Percentiles rank a stretch among this genome's conserved stretches.
Conservation (phyloP, 35 echinoderm and acorn worm genomes). For the Eucidaris tribuloides region DNA sequence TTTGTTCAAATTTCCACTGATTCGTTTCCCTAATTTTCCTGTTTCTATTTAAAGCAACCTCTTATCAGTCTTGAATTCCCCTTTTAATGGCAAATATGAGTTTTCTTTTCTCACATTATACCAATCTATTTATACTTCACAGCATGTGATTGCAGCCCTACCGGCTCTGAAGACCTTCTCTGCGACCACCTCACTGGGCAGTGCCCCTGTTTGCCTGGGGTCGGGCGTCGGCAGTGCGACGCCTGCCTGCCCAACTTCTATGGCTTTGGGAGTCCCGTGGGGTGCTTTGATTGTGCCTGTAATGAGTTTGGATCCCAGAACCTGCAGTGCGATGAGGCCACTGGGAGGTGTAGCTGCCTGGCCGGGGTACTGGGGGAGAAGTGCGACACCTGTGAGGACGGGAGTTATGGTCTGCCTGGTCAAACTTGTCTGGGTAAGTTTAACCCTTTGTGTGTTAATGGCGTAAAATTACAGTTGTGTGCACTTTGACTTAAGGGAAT, state of each 20-base stretch:
- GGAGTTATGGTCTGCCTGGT: constrained; percentile 69
- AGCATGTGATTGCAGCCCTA: constrained; percentile 76
- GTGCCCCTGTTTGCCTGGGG: constrained; percentile 79
- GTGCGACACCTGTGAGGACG: constrained; percentile 67
- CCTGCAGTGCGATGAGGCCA: constrained; percentile 63
- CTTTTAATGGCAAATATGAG: too few species aligned
- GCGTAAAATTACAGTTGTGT: too few species aligned
- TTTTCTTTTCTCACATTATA: too few species aligned
- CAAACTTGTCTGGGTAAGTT: constrained; percentile 69
- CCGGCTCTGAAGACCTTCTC: constrained; percentile 40
- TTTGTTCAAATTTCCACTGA: too few species aligned
- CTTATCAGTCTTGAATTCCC: too few species aligned
- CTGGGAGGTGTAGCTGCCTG: constrained; percentile 63
- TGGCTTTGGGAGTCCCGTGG: constrained; percentile 25
- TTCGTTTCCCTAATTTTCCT: too few species aligned
- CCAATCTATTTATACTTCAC: too few species aligned
- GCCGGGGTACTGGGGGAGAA: constrained; percentile 52
- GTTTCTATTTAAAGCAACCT: too few species aligned
- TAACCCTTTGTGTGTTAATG: too few species aligned
- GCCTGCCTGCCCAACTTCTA: constrained; percentile 72
- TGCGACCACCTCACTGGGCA: constrained; percentile 71
- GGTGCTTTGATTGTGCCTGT: constrained; percentile 68
- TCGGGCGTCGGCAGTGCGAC: constrained; percentile 41
- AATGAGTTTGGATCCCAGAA: constrained; percentile 78
- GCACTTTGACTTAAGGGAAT: too few species aligned